Evolutionary conservation across 2,113 vertebrate species (phyloP).

Genomic region (Ciconia boyciana): DNA sequence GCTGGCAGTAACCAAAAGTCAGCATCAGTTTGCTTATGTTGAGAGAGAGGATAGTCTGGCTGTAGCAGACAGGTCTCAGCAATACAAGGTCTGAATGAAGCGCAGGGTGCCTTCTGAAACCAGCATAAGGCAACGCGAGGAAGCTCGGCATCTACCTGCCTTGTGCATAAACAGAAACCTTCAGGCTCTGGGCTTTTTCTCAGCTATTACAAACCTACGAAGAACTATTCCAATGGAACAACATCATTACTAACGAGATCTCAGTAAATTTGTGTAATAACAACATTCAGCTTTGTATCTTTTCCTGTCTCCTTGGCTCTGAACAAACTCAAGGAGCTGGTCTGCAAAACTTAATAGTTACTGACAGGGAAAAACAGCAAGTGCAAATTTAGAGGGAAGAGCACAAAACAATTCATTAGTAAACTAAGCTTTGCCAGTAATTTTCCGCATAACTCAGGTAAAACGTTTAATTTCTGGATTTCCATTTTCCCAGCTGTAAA

Average conservation of each 20-base stretch:
- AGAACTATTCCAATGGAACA: neutral
- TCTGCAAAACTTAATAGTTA: neutral
- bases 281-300: neutral
- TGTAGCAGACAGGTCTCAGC: neutral
- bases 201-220: neutral
- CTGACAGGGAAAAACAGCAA: neutral
- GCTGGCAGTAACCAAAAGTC: neutral
- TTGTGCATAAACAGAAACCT: neutral
- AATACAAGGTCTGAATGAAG: neutral
- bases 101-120: neutral
- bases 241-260: neutral
- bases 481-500: neutral
- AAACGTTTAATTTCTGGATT: neutral
- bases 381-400: neutral
- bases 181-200: neutral
- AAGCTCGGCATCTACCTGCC: neutral
- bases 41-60: too few species aligned
- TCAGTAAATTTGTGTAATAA: neutral
- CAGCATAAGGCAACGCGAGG: accelerated
- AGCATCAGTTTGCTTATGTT: neutral
- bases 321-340: neutral
- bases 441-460: neutral
- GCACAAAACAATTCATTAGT: neutral
- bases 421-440: neutral
- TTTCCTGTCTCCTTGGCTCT: neutral